Conservation (phyloP, 2,113 vertebrate species). For the Colistium nudipinnis region DNA sequence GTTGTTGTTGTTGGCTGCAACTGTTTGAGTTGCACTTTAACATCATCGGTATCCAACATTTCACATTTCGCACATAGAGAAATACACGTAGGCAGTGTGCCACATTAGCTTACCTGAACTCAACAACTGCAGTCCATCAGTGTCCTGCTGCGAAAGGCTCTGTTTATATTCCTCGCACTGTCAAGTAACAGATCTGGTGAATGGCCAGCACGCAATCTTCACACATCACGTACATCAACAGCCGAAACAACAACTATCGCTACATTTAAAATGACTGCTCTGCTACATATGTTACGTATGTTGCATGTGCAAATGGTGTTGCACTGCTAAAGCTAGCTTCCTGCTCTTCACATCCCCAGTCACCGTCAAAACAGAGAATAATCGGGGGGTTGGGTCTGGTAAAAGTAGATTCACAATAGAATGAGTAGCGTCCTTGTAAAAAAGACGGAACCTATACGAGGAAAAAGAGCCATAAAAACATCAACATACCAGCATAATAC, state of each 20-base stretch:
- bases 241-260: too few species aligned
- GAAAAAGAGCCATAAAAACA: background rate
- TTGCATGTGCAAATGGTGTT: background rate
- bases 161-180: conserved; percentile 16
- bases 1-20: too few species aligned
- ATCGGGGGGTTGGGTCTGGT: rapidly evolving
- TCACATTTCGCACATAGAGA: background rate
- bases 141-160: background rate
- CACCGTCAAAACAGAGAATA: background rate
- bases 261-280: background rate
- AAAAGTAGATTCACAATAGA: rapidly evolving
- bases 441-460: background rate
- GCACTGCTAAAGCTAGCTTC: conserved; percentile 43
- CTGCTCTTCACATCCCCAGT: background rate
- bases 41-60: background rate
- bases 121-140: conserved; percentile 37
- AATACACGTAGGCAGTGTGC: background rate
- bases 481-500: conserved; percentile 59
- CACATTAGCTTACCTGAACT: conserved; percentile 56
- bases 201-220: rapidly evolving
- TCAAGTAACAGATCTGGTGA: background rate
- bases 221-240: background rate
- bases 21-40: too few species aligned
- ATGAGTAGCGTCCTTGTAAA: rapidly evolving
- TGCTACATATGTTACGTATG: too few species aligned